A percentile compares a stretch with the other conserved stretches of the same genome.
Conservation (phyloP, 2,888 invertebrate species). For the Hyppa rectilinea region DNA sequence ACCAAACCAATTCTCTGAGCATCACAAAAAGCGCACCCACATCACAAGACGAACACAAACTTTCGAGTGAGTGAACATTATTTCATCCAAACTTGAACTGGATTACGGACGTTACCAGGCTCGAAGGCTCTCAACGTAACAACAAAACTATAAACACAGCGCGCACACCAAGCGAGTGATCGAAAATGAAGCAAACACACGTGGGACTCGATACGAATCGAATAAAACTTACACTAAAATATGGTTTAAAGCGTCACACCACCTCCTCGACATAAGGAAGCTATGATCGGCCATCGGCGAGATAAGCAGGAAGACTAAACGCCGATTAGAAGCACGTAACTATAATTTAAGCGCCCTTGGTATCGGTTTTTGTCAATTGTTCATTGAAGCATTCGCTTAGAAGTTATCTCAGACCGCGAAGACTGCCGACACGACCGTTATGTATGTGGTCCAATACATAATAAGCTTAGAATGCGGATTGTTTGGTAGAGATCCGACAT, state of each 20-base stretch:
- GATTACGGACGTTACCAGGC: conserved; percentile 32
- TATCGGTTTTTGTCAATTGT: conserved; percentile 57
- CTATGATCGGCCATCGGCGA: conserved; percentile 48
- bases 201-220: conserved; percentile 28
- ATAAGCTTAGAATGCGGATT: conserved; percentile 46
- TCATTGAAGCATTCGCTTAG: conserved; percentile 49
- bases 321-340: conserved; percentile 45
- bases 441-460: conserved; percentile 47
- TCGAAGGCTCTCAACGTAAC: conserved; percentile 22
- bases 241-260: conserved; percentile 54
- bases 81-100: conserved; percentile 32
- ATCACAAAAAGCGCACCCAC: conserved; percentile 4
- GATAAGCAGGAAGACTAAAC: conserved; percentile 62
- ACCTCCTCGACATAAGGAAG: conserved; percentile 62
- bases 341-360: conserved; percentile 59
- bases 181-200: conserved; percentile 57
- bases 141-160: conserved; percentile 46
- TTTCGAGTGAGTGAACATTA: conserved; percentile 27
- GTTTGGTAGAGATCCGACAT: conserved; percentile 36
- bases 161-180: conserved; percentile 41
- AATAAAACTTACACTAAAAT: conserved; percentile 62
- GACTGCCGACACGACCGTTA: conserved; percentile 50
- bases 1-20: conserved; percentile 23
- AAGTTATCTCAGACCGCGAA: conserved; percentile 25
- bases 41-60: conserved; percentile 31